Evolutionary conservation across 1,140 invertebrate genomes (phyloP), one percentile per base, ranked within the genome.

Genomic region (Nomia melanderi): DNA sequence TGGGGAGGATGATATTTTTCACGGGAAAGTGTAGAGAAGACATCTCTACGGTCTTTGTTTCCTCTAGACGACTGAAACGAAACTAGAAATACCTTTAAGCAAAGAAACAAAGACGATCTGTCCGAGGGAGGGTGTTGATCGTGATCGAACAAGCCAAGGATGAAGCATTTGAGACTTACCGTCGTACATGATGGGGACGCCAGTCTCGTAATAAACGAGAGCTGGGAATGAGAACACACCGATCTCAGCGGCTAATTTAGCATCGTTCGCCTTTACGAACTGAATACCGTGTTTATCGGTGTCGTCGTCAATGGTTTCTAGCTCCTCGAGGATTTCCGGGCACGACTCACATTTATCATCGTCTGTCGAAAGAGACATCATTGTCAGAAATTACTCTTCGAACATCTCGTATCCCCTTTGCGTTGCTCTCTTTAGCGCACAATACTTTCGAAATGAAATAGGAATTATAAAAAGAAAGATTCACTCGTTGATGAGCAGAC

Each of bases 291-390:
- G 95, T 86, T 97, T 95, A 88, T 98, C 97, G 11, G 97, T 97
- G 82, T 98, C 97, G 91, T 98, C 97, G 87, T 98, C 97, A 87
- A 98, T 98, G 47, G 96, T 98, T 92, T 98, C 98, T 76, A 98
- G 91, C 86, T 98, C 97, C 84, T 97, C 95, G 25, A 98, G 91
- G 78, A 98, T 96, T 80, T 96, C 95, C 63, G 95, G 94, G 88
- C 97, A 98, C 12, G 95, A 94, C 74, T 96, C 94, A 87, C 96
- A 97, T 84, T 96, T 95, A 85, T 98, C 96, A 88, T 96, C 96
- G 91, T 97, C 96, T 97, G 85, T 74, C 88, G 83, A 85, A 77
- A 20, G 44, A 69, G 47, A 39, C 54, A 64, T 62, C 8, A 25
- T 23, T 33, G 5, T 62, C 1, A 25, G 3, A 23, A 0, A 20